These are phyloP conservation scores for Apodemia zela DNA, from an alignment of 2,888 invertebrate genomes.

Conservation along the genomic window DNA sequence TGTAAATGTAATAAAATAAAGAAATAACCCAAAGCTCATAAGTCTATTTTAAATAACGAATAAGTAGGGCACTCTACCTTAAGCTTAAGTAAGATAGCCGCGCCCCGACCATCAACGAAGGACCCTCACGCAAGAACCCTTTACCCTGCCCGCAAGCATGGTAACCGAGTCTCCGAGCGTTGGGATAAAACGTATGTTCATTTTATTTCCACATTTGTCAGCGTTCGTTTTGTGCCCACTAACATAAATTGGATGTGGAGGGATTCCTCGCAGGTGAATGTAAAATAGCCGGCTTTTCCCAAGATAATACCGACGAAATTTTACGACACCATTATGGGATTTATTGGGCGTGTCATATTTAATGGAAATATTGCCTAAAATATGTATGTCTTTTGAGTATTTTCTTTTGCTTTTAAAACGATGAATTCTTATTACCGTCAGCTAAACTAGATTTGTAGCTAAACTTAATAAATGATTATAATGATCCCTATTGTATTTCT, in stretches of 20 bases:
- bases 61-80: slow-evolving; percentile 15
- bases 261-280: slow-evolving; percentile 79
- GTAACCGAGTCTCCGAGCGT: slow-evolving; percentile 66
- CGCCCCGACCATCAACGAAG: slow-evolving; percentile 20
- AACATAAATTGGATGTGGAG: slow-evolving; percentile 79
- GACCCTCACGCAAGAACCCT: slow-evolving; percentile 30
- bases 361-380: slow-evolving; percentile 62
- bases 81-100: slow-evolving; percentile 19
- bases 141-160: slow-evolving; percentile 37
- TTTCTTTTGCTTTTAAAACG: too few relatives aligned
- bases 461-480: too few relatives aligned
- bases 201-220: slow-evolving; percentile 80
- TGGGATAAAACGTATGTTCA: slow-evolving; percentile 78
- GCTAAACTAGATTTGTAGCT: too few relatives aligned
- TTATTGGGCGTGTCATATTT: slow-evolving; percentile 75
- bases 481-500: too few relatives aligned
- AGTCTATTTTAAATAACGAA: slow-evolving; percentile 15
- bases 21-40: slow-evolving; percentile 3
- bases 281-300: slow-evolving; percentile 78
- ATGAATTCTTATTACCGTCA: too few relatives aligned
- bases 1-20: slow-evolving; percentile 1
- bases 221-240: slow-evolving; percentile 80
- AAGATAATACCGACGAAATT: slow-evolving; percentile 77
- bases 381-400: slow-evolving; percentile 42
- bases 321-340: slow-evolving; percentile 78